Evolutionary conservation across 2,797 vertebrate species (phyloP).

Genomic region (Carapus acus): DNA sequence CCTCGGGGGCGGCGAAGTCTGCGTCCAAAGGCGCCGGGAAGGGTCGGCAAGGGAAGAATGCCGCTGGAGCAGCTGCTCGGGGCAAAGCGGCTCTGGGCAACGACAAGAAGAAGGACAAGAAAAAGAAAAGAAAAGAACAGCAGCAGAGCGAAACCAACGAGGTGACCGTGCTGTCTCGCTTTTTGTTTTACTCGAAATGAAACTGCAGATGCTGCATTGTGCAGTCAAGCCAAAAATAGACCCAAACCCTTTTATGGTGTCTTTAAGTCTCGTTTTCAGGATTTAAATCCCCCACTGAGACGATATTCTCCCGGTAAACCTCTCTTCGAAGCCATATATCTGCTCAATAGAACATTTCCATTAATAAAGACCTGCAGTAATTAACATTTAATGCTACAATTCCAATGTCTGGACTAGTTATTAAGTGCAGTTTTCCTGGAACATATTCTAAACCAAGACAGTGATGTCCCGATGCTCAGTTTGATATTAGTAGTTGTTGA

Average conservation of each 20-base stretch:
- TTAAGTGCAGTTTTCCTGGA: too few relatives aligned
- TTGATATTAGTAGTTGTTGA: too few relatives aligned
- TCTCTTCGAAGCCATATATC: too few relatives aligned
- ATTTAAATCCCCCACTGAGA: too few relatives aligned
- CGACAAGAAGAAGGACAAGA: slow-evolving; percentile 90
- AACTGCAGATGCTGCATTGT: slow-evolving; percentile 19
- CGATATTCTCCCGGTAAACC: too few relatives aligned
- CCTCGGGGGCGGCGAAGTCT: slow-evolving; percentile 77
- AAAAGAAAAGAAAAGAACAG: slow-evolving; percentile 88
- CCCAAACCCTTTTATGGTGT: neutral
- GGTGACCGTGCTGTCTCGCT: too few relatives aligned
- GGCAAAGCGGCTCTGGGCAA: slow-evolving; percentile 72
- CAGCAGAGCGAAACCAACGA: slow-evolving; percentile 89
- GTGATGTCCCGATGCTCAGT: too few relatives aligned
- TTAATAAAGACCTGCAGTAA: too few relatives aligned
- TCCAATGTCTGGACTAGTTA: too few relatives aligned
- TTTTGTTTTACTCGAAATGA: slow-evolving; percentile 18
- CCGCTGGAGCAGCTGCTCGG: slow-evolving; percentile 43
- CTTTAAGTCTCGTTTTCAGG: neutral
- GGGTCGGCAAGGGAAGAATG: slow-evolving; percentile 67
- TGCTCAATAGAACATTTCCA: too few relatives aligned
- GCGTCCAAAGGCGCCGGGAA: slow-evolving; percentile 70
- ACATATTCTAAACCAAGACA: too few relatives aligned
- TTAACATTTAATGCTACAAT: too few relatives aligned
- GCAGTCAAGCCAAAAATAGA: neutral